phyloP scores from a whole-genome alignment of 2,113 vertebrate genomes.

The Riparia riparia region DNA sequence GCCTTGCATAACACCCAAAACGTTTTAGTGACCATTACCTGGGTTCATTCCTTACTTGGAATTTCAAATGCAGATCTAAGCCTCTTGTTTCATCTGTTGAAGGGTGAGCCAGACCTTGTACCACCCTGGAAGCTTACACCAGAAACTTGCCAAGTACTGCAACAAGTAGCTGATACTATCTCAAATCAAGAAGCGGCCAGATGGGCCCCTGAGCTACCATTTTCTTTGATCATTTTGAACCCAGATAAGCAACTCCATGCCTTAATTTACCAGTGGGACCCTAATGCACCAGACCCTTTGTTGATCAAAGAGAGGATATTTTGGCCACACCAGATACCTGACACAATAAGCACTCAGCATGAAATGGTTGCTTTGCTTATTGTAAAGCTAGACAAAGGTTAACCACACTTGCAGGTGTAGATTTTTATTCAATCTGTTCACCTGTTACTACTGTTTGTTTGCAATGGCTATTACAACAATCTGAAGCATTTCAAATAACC shows the following conservation, averaged over 20 bases:
- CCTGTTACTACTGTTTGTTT: no score
- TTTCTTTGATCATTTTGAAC: background rate
- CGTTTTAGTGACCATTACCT: background rate
- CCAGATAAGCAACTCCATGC: background rate
- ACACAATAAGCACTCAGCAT: background rate
- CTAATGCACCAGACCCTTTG: background rate
- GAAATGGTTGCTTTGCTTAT: background rate
- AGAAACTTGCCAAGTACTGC: background rate
- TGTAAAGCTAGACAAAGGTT: background rate
- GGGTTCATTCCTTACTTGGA: no score
- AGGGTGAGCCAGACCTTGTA: background rate
- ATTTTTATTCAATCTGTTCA: no score
- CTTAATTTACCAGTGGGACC: background rate
- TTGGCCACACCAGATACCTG: background rate
- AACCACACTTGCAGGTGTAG: background rate
- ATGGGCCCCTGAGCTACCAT: background rate
- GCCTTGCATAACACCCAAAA: background rate
- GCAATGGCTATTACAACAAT: no score
- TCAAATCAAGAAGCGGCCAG: background rate
- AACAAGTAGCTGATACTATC: background rate
- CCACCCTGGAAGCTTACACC: background rate
- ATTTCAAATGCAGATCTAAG: no score
- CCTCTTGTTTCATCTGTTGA: no score
- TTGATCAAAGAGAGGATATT: background rate
- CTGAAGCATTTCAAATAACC: no score